phyloP scores from a whole-genome alignment of 2,797 vertebrate genomes.

The Ctenopoma multispine region DNA sequence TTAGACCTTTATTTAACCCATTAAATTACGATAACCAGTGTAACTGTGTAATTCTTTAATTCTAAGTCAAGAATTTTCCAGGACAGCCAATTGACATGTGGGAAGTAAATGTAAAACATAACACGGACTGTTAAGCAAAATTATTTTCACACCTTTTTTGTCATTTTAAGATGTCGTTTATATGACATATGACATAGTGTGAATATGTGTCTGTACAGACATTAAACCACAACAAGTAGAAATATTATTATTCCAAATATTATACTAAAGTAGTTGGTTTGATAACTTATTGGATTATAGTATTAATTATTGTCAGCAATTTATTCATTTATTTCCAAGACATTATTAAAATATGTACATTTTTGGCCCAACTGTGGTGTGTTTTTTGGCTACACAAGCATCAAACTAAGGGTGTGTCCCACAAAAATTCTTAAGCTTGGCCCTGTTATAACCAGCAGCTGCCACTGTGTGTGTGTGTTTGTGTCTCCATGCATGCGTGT shows the following conservation, averaged over 20 bases:
- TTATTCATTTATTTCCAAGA: neutral
- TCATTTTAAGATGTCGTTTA: neutral
- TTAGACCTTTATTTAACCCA: neutral
- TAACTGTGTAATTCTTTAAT: slow-evolving; percentile 40
- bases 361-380: neutral
- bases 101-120: neutral
- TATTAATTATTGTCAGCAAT: neutral
- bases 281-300: neutral
- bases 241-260: neutral
- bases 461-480: slow-evolving; percentile 30
- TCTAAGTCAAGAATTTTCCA: slow-evolving; percentile 23
- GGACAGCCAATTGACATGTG: slow-evolving; percentile 9
- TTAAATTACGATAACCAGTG: slow-evolving; percentile 5
- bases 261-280: no score
- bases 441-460: slow-evolving; percentile 43
- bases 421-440: slow-evolving; percentile 12
- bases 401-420: neutral
- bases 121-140: neutral
- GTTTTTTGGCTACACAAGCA: neutral
- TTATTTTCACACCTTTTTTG: neutral
- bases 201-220: no score
- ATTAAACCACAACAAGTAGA: no score
- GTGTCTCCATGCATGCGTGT: neutral
- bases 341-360: neutral
- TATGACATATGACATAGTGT: no score